These are phyloP conservation scores for Coendou prehensilis DNA, from an alignment of 2,797 vertebrate species.

Conservation along the genomic window DNA sequence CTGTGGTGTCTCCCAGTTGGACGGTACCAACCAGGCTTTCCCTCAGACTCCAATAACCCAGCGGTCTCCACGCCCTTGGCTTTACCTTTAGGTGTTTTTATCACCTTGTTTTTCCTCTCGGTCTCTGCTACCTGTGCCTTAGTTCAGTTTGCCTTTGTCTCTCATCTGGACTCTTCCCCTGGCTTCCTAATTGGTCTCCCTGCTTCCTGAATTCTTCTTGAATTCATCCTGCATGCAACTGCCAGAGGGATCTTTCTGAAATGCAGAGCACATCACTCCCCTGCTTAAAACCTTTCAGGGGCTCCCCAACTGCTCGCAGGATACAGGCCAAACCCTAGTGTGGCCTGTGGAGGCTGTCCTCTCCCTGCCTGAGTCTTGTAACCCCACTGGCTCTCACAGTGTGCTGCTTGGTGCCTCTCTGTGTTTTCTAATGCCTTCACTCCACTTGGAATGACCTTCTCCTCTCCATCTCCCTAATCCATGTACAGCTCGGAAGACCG, in stretches of 20 bases:
- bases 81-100: background rate
- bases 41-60: background rate
- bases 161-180: background rate
- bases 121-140: background rate
- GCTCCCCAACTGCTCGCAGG: background rate
- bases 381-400: background rate
- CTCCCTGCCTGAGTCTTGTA: no score
- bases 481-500: background rate
- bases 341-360: rapidly evolving
- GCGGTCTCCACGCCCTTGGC: background rate
- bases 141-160: background rate
- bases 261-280: background rate
- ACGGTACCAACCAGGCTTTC: background rate
- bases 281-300: background rate
- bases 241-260: conserved; percentile 14
- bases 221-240: background rate
- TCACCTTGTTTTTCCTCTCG: background rate
- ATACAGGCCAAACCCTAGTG: background rate
- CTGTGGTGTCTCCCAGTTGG: background rate
- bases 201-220: conserved; percentile 1
- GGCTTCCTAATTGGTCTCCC: conserved; percentile 11
- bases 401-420: rapidly evolving
- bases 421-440: background rate
- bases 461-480: background rate
- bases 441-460: background rate